Evolutionary conservation across 2,113 vertebrate genomes (phyloP).

Genomic region (Hypocryptadius cinnamomeus): DNA sequence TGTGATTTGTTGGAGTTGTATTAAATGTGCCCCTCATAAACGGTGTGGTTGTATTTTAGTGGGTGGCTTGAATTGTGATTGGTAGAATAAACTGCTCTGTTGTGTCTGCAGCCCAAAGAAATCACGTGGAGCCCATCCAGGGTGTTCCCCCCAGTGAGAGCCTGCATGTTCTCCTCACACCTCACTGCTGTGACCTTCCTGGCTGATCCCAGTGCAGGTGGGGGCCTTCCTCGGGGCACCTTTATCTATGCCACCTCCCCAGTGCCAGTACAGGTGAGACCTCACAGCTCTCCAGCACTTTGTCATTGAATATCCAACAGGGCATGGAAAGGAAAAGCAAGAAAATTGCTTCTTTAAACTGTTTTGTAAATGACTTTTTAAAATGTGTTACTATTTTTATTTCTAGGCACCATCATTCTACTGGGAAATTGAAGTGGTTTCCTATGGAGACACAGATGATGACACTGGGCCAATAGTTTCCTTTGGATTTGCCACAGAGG

Average conservation of each 20-base stretch:
- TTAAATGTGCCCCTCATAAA: background rate
- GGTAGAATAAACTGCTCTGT: background rate
- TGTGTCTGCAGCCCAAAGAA: conserved; percentile 82
- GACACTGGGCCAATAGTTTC: conserved; percentile 96
- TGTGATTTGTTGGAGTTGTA: background rate
- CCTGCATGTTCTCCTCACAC: conserved; percentile 95
- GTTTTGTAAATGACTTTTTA: background rate
- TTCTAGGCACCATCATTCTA: conserved; percentile 94
- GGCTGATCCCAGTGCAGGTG: conserved; percentile 94
- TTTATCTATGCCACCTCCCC: conserved; percentile 96
- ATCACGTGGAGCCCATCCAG: conserved; percentile 94
- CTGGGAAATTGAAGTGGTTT: conserved; percentile 97
- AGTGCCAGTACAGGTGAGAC: conserved; percentile 87
- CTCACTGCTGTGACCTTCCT: conserved; percentile 94
- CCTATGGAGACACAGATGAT: conserved; percentile 96
- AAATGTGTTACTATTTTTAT: background rate
- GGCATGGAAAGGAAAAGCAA: background rate
- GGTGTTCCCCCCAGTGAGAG: conserved; percentile 93
- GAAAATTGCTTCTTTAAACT: background rate
- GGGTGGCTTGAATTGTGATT: background rate
- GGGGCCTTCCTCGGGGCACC: conserved; percentile 90
- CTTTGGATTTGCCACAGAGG: conserved; percentile 96
- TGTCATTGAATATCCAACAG: background rate
- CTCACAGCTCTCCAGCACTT: background rate
- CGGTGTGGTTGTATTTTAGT: background rate